Evolutionary conservation across 1,140 invertebrate genomes (phyloP).

Genomic region (Oppia nitens): DNA sequence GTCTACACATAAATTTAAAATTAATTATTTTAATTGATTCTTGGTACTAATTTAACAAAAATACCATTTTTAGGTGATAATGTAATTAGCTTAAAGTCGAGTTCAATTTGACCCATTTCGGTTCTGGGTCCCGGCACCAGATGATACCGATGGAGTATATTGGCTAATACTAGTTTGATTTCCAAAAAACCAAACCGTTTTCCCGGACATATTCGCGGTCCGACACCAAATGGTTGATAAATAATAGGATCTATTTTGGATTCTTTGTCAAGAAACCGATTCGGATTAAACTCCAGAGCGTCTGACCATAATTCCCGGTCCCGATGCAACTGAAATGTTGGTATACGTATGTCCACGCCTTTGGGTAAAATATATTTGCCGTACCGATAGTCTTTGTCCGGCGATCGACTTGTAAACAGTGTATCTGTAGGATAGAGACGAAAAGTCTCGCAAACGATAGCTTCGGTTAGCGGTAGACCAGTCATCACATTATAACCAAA

Average conservation of each 20-base stretch:
- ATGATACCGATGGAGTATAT: too few species aligned
- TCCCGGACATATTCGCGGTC: neutral
- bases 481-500: slow-evolving; percentile 21
- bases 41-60: too few species aligned
- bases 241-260: neutral
- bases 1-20: too few species aligned
- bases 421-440: slow-evolving; percentile 29
- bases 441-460: slow-evolving; percentile 29
- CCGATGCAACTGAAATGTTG: neutral
- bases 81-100: too few species aligned
- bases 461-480: slow-evolving; percentile 28
- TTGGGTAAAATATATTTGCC: neutral
- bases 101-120: too few species aligned
- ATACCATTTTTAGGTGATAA: too few species aligned
- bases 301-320: neutral
- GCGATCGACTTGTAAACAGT: slow-evolving; percentile 23
- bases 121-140: too few species aligned
- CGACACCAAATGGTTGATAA: neutral
- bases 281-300: neutral
- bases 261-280: neutral
- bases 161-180: neutral
- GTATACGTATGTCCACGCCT: neutral
- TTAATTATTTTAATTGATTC: too few species aligned
- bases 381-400: slow-evolving; percentile 17
- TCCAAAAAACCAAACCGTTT: neutral